These are phyloP conservation scores for Rattus rattus DNA, from an alignment of 2,113 vertebrate genomes.

Conservation along the genomic window DNA sequence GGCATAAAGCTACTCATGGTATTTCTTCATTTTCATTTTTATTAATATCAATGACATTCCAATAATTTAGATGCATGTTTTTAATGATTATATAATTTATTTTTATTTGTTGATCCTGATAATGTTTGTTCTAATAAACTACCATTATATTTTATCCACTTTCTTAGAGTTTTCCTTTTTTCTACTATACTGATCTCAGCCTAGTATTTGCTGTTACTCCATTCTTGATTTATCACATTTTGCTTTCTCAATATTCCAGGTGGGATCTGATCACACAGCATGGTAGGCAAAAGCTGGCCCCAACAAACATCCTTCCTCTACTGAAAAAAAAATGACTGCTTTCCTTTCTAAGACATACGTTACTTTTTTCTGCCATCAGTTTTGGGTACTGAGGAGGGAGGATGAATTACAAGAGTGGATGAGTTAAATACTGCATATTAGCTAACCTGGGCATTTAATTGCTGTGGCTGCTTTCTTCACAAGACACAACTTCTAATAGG, in stretches of 20 bases:
- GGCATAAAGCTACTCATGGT: not conserved
- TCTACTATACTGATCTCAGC: not conserved
- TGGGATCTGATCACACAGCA: not conserved
- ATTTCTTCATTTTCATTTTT: not conserved
- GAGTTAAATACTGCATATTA: not conserved
- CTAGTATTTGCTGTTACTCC: not conserved
- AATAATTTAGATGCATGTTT: not conserved
- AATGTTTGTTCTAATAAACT: not conserved
- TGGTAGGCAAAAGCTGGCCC: too few relatives aligned
- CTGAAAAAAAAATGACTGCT: too few relatives aligned
- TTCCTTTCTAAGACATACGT: too few relatives aligned
- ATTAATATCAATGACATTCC: not conserved
- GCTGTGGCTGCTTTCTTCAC: not conserved
- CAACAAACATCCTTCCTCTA: too few relatives aligned
- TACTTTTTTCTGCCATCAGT: not conserved
- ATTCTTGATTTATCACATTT: not conserved
- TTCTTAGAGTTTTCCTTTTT: not conserved
- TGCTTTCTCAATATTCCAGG: not conserved
- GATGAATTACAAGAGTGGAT: not conserved
- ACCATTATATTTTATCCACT: not conserved
- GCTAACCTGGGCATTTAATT: not conserved
- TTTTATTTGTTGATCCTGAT: not conserved
- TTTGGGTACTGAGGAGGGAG: not conserved
- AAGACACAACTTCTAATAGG: too few relatives aligned
- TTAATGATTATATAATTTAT: not conserved